Conservation (phyloP, 1,140 invertebrate species). For the Drosophila pachea region DNA sequence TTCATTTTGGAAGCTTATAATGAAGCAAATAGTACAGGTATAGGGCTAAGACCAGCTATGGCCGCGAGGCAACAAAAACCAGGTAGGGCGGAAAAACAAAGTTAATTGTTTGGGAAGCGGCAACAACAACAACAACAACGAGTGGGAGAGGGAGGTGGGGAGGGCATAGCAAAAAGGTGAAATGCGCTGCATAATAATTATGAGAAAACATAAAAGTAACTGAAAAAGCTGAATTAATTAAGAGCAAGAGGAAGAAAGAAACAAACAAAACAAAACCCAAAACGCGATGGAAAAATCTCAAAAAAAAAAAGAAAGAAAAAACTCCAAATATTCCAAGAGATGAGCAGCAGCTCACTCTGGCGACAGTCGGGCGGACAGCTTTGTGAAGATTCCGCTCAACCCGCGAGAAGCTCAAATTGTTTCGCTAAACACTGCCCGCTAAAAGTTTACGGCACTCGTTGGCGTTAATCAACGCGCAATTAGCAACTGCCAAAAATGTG, state of each 20-base stretch:
- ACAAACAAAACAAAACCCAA: conserved; percentile 24
- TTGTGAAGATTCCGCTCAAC: background rate
- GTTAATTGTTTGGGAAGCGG: conserved; percentile 59
- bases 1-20: conserved; percentile 11
- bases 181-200: conserved; percentile 68
- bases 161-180: conserved; percentile 32
- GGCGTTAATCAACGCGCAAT: conserved; percentile 50
- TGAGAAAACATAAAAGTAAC: conserved; percentile 60
- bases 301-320: background rate
- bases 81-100: conserved; percentile 52
- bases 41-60: background rate
- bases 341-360: background rate
- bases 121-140: conserved; percentile 10
- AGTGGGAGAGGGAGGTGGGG: conserved; percentile 21
- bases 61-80: conserved; percentile 20
- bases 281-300: conserved; percentile 36
- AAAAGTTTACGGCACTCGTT: conserved; percentile 9
- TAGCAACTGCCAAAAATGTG: conserved; percentile 23
- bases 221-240: conserved; percentile 64
- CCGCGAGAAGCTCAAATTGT: background rate
- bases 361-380: background rate
- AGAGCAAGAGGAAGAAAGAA: conserved; percentile 43
- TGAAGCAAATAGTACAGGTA: background rate
- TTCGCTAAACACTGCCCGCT: background rate
- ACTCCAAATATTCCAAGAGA: background rate